Evolutionary conservation across 2,797 vertebrate species (phyloP), one percentile per base, ranked within the genome.

Genomic region (Nyctalus aviator): DNA sequence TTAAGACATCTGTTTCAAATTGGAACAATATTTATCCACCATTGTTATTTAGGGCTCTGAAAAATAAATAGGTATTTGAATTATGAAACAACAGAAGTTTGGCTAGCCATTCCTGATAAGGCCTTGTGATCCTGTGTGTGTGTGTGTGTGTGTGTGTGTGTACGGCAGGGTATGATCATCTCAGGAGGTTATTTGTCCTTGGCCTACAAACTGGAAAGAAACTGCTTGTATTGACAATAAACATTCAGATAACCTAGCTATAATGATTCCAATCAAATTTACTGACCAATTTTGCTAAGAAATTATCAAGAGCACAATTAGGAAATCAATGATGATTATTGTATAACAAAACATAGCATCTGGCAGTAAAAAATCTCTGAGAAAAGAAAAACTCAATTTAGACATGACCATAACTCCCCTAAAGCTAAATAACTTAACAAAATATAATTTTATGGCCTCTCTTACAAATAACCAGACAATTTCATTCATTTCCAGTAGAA

Each of bases 11-110:
- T 91, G 55, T 95, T 71, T 35, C 59, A 90, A 82, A 86, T 72
- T 57, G 92, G 79, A 92, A 71, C 68, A 94, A 55, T 96, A 88
- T 96, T 97, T 96, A 88, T 66, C 90, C 37, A 73, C 5, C 84
- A 4, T 94, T 93, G 6, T 76, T 83, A 21, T 59, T 92, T 75
- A 77, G 64, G 35, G 50, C 1, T 8, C 9, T 83, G 37, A 90
- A 89, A 93, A 89, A 46, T 48, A 75, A 64, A 84, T 27, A 82
- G 8, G 41, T 82, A 78, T 79, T 79, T 86, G 78, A 37, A 57
- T 7, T 44, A 71, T 1, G 17, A 71, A 93, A 93, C 79, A 3
- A 41, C 79, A 66, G n/a, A 76, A 92, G 13, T 77, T 4, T 21
- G 10, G 8, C 21, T 55, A 69, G 59, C 2, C 2, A 46, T 84